Base-by-base conservation (phyloP, 2,113 vertebrate species). In the Chionodraco myersi region DNA sequence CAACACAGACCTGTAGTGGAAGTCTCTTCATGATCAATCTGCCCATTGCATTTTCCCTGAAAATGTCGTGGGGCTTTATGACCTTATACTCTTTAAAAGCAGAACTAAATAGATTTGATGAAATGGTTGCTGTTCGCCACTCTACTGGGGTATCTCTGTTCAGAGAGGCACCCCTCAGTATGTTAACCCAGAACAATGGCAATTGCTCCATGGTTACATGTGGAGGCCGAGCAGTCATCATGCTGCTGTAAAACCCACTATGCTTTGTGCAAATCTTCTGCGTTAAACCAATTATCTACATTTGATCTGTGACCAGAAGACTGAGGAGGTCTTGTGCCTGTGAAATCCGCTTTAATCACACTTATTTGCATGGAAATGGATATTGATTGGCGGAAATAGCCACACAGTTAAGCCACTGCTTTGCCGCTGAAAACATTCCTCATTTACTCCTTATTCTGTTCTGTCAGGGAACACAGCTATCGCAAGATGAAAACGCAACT, bases 261-360 rank as follows among this genome's bases (percentile, higher is more conserved):
- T 63, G 44, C 58, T 64, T 56, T 52, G 68, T 71, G 18, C 36
- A 75, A 68, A 86, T 89, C 57, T 59, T 76, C 66, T 56, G 30
- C 26, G 8, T 79, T 81, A 71, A 77, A 57, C 72, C 66, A 88
- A 77, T 89, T 80, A 87, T 75, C 59, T 86, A 10, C 13, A 63
- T 83, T 80, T 89, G 67, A 78, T 80, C 84, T 80, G 57, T 84
- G 78, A 77, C 67, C 49, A 54, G 70, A 79, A 83, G 48, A 73
- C 30, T 2, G 7, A 16, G n/a, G 72, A 60, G 77, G 66, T 65
- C 71, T 36, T 12, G 72, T 36, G 84, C 63, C 70, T 72, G 82
- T 87, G 85, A 87, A 91, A 91, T 87, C 79, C 67, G 60, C 74
- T 77, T 80, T 91, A 88, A 92, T 90, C 88, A 85, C 73, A 54